Evolutionary conservation across 2,888 invertebrate genomes (phyloP).

Genomic region (Neuroscelio doddi): DNA sequence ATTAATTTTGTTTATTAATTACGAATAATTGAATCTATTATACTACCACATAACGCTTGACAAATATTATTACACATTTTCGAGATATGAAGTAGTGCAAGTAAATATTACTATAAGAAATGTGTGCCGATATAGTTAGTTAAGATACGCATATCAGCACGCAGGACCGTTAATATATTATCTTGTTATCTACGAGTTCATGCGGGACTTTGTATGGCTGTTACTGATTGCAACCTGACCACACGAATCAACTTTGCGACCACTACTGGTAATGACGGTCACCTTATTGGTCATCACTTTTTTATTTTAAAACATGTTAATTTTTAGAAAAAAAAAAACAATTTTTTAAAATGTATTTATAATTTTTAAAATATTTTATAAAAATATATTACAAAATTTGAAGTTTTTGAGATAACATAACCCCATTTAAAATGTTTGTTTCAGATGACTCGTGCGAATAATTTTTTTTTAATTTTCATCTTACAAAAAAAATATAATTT

Average conservation of each 20-base stretch:
- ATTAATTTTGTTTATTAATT: no score
- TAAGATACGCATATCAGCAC: slow-evolving; percentile 29
- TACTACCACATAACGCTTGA: background rate
- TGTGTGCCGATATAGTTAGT: slow-evolving; percentile 22
- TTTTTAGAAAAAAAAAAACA: no score
- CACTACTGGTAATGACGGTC: slow-evolving; percentile 51
- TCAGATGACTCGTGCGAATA: no score
- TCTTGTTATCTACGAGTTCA: slow-evolving; percentile 44
- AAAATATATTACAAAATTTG: no score
- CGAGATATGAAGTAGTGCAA: slow-evolving; percentile 20
- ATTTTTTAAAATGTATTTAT: no score
- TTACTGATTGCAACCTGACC: slow-evolving; percentile 57
- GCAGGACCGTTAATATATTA: slow-evolving; percentile 46
- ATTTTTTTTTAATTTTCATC: no score
- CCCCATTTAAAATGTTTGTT: no score
- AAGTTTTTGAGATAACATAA: no score
- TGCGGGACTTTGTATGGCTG: slow-evolving; percentile 42
- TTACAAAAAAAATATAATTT: no score
- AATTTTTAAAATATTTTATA: no score
- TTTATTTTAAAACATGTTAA: background rate
- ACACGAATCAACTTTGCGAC: slow-evolving; percentile 55
- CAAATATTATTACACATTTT: slow-evolving; percentile 18
- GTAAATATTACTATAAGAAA: slow-evolving; percentile 22
- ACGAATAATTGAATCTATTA: no score
- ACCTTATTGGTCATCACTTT: background rate